Evolutionary conservation across 2,888 invertebrate genomes (phyloP).

Genomic region (Chymomyza amoena): DNA sequence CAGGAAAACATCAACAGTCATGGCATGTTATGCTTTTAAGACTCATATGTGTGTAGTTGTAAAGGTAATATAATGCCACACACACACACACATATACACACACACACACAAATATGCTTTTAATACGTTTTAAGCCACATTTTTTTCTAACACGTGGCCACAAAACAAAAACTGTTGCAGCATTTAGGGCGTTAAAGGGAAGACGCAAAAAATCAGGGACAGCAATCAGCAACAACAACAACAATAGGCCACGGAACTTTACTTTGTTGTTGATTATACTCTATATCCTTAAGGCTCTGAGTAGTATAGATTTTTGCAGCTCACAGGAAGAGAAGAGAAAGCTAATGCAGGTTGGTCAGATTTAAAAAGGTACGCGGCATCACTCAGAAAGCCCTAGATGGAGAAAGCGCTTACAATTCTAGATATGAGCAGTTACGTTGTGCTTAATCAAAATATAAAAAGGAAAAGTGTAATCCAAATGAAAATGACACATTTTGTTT

Average conservation of each 20-base stretch:
- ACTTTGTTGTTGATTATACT: constrained; percentile 3
- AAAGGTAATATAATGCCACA: constrained; percentile 1
- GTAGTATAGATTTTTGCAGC: too few species aligned
- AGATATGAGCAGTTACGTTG: too few species aligned
- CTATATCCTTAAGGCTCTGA: too few species aligned
- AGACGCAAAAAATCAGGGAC: not conserved
- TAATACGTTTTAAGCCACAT: constrained; percentile 70
- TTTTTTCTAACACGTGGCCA: constrained; percentile 67
- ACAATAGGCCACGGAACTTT: not conserved
- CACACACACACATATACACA: not conserved
- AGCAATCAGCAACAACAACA: not conserved
- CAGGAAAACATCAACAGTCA: constrained; percentile 54
- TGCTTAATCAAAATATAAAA: too few species aligned
- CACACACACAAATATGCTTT: constrained; percentile 58
- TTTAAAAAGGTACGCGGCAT: too few species aligned
- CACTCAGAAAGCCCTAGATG: too few species aligned
- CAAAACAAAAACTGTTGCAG: constrained; percentile 33
- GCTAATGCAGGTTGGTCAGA: too few species aligned
- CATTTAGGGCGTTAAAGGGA: not conserved
- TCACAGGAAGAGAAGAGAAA: too few species aligned
- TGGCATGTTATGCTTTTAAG: constrained; percentile 59
- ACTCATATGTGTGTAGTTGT: constrained; percentile 36
- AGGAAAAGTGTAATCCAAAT: too few species aligned
- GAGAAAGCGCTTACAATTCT: too few species aligned
- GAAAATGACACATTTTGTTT: too few species aligned